A percentile compares a stretch with the other conserved stretches of the same genome.
These are phyloP conservation scores for Eupithecia exiguata DNA, from an alignment of 2,888 invertebrate genomes.

Conservation along the genomic window DNA sequence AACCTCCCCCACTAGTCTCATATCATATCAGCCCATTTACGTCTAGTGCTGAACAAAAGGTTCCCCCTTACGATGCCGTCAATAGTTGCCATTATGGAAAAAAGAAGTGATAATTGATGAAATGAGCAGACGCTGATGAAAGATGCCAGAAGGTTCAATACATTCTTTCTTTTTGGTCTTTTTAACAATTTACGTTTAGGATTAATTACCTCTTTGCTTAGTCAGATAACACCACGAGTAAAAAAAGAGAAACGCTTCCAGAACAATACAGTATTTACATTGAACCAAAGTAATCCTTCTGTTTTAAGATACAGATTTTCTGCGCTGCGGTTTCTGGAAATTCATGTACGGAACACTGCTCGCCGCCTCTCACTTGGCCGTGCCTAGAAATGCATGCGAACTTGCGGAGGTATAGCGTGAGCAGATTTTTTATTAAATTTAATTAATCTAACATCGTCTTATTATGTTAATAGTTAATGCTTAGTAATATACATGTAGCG, in stretches of 20 bases:
- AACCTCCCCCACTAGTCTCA: neutral
- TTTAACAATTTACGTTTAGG: neutral
- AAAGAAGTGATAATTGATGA: too few species aligned
- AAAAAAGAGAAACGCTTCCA: neutral
- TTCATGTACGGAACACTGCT: constrained; percentile 32
- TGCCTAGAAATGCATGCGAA: constrained; percentile 36
- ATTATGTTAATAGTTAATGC: constrained; percentile 46
- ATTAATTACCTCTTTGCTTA: neutral
- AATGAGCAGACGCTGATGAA: neutral
- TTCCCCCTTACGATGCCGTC: neutral
- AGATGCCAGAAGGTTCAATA: neutral
- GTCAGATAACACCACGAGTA: neutral
- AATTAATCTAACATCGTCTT: constrained; percentile 51
- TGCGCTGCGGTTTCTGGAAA: neutral
- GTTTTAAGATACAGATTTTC: neutral
- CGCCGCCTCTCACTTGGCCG: constrained; percentile 29
- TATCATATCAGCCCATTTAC: neutral
- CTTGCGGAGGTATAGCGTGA: constrained; percentile 32
- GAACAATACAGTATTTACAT: neutral
- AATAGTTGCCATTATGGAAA: neutral
- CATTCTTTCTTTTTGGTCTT: too few species aligned
- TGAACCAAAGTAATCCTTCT: neutral
- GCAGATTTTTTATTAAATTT: constrained; percentile 44
- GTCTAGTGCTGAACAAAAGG: neutral
- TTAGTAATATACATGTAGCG: constrained; percentile 14